A percentile compares a stretch with the other conserved stretches of the same genome.
phyloP scores from a whole-genome alignment of 1,140 invertebrate species.

The Drosophila obscura region DNA sequence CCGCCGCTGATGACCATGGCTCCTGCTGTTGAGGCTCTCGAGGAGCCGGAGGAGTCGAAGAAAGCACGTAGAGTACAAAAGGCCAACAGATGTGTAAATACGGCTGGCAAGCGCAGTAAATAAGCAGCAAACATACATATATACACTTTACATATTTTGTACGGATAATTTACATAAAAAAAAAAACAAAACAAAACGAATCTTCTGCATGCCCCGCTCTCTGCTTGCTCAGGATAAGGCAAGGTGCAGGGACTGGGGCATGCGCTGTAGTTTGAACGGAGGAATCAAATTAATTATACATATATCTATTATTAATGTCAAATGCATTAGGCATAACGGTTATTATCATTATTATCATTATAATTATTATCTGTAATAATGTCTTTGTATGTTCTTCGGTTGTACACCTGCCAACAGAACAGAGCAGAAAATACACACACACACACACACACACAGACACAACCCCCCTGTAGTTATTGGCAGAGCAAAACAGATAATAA shows the following conservation, averaged over 20 bases:
- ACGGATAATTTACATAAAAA: conserved; percentile 72
- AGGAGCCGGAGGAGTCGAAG: conserved; percentile 71
- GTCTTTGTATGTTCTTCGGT: conserved; percentile 65
- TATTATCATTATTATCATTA: conserved; percentile 70
- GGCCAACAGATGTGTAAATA: conserved; percentile 77
- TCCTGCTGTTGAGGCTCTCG: conserved; percentile 9
- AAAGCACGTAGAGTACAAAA: conserved; percentile 84
- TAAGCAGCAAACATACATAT: conserved; percentile 69
- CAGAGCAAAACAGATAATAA: conserved; percentile 69
- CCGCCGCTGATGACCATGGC: not conserved
- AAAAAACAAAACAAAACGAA: conserved; percentile 17
- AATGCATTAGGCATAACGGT: conserved; percentile 69
- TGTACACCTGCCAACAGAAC: conserved; percentile 24
- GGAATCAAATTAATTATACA: conserved; percentile 73
- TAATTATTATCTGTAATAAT: conserved; percentile 48
- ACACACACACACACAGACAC: conserved; percentile 17
- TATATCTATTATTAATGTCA: conserved; percentile 58
- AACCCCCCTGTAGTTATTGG: conserved; percentile 37
- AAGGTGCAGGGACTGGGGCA: conserved; percentile 12
- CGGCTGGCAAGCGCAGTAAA: conserved; percentile 83
- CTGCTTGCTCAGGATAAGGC: not conserved
- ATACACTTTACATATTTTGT: conserved; percentile 71
- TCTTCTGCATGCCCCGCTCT: conserved; percentile 10
- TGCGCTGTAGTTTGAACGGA: conserved; percentile 65
- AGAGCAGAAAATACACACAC: conserved; percentile 16